Evolutionary conservation across 2,797 vertebrate genomes (phyloP).

Genomic region (Melanotaenia maccullochi): DNA sequence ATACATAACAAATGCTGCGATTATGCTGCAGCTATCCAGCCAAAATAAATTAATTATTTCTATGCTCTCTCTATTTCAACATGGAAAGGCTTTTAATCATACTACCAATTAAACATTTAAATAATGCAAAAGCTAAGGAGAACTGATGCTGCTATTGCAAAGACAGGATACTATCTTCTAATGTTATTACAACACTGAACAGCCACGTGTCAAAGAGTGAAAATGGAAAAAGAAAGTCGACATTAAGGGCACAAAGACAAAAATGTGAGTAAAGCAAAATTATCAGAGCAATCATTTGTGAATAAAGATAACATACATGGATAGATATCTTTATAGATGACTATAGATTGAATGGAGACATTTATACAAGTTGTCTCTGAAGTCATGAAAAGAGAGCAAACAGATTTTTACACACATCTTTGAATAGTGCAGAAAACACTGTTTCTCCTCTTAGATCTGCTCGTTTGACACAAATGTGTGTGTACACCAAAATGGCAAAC

Average conservation of each 20-base stretch:
- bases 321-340: background rate
- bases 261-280: background rate
- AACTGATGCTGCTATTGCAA: background rate
- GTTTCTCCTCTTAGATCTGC: background rate
- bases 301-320: background rate
- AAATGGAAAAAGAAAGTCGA: background rate
- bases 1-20: background rate
- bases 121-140: background rate
- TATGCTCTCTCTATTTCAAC: background rate
- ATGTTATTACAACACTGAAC: background rate
- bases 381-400: slow-evolving; percentile 1
- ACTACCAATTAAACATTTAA: background rate
- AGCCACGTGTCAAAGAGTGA: background rate
- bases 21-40: background rate
- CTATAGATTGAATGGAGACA: slow-evolving; percentile 10
- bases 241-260: too few relatives aligned
- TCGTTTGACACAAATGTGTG: background rate
- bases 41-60: background rate
- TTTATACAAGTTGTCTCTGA: background rate
- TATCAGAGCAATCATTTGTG: background rate
- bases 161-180: background rate
- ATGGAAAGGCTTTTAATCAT: slow-evolving; percentile 3
- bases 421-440: background rate
- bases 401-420: background rate
- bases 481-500: background rate